These are phyloP conservation scores for Patella caerulea DNA, from an alignment of 2,888 invertebrate genomes.

Conservation along the genomic window DNA sequence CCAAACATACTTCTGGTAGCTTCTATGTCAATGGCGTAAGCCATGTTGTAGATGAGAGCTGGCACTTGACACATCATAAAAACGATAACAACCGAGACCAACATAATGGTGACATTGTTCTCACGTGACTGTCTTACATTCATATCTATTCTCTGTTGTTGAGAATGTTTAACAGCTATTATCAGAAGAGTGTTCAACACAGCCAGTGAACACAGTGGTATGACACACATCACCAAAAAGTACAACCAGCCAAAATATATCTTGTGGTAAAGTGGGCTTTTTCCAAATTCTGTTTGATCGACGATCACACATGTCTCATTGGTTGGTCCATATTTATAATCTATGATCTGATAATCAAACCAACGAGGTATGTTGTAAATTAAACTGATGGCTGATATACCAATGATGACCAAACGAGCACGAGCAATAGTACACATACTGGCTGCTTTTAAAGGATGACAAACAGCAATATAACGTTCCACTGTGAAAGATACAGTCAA, in stretches of 20 bases:
- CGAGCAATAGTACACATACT: conserved; percentile 91
- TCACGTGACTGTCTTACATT: conserved; percentile 92
- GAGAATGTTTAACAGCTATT: conserved; percentile 87
- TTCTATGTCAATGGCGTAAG: conserved; percentile 79
- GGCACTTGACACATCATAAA: conserved; percentile 92
- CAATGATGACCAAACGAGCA: conserved; percentile 87
- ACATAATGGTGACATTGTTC: conserved; percentile 94
- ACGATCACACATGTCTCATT: conserved; percentile 35
- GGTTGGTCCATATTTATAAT: conserved; percentile 16
- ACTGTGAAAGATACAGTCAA: conserved; percentile 80
- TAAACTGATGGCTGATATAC: conserved; percentile 84
- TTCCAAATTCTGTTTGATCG: conserved; percentile 79
- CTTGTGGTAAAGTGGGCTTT: conserved; percentile 80
- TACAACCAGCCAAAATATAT: conserved; percentile 96
- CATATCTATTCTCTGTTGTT: conserved; percentile 88
- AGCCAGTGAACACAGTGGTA: conserved; percentile 90
- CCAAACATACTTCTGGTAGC: conserved; percentile 75
- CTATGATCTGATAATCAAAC: conserved; percentile 71
- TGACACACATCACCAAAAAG: conserved; percentile 91
- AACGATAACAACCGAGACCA: conserved; percentile 92
- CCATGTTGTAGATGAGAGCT: conserved; percentile 77
- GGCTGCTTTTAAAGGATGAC: conserved; percentile 84
- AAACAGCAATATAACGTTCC: conserved; percentile 90
- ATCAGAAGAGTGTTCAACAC: conserved; percentile 89
- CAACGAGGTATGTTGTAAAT: conserved; percentile 86